Evolutionary conservation across 2,113 vertebrate genomes (phyloP).

Genomic region (Laticauda colubrina): DNA sequence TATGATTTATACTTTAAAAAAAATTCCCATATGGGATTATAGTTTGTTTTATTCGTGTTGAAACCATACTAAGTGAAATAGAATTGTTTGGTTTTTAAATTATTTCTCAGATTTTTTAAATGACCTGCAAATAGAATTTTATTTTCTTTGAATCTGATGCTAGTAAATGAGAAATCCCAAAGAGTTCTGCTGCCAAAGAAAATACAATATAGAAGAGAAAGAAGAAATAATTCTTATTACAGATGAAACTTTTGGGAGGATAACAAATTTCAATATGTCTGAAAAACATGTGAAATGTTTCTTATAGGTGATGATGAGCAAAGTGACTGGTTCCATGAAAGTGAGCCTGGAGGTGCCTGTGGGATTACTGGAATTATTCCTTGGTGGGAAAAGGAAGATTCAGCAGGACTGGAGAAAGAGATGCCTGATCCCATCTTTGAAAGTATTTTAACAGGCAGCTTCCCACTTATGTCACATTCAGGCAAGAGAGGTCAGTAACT

Average conservation of each 20-base stretch:
- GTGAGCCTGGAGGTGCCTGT: slow-evolving; percentile 88
- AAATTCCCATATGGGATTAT: slow-evolving; percentile 65
- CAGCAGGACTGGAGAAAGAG: slow-evolving; percentile 79
- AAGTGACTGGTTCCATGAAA: slow-evolving; percentile 97
- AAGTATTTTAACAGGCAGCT: slow-evolving; percentile 91
- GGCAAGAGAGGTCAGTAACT: slow-evolving; percentile 83
- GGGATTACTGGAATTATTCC: slow-evolving; percentile 89
- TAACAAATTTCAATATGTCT: slow-evolving; percentile 31
- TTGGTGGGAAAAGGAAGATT: slow-evolving; percentile 92
- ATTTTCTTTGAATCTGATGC: slow-evolving; percentile 47
- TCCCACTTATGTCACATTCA: slow-evolving; percentile 86
- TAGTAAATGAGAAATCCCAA: slow-evolving; percentile 29
- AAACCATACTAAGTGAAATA: slow-evolving; percentile 59
- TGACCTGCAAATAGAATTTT: slow-evolving; percentile 61
- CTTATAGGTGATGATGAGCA: slow-evolving; percentile 91
- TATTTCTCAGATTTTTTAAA: slow-evolving; percentile 63
- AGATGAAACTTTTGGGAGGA: slow-evolving; percentile 29
- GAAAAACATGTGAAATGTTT: slow-evolving; percentile 2
- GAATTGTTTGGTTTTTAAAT: slow-evolving; percentile 55
- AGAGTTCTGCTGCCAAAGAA: slow-evolving; percentile 18
- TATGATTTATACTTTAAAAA: slow-evolving; percentile 60
- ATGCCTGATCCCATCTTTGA: slow-evolving; percentile 90
- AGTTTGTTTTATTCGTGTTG: slow-evolving; percentile 61
- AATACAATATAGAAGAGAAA: slow-evolving; percentile 36
- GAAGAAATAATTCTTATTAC: slow-evolving; percentile 36